Evolutionary conservation across 1,140 invertebrate genomes (phyloP), one percentile per base, ranked within the genome.

Genomic region (Trialeurodes vaporariorum): DNA sequence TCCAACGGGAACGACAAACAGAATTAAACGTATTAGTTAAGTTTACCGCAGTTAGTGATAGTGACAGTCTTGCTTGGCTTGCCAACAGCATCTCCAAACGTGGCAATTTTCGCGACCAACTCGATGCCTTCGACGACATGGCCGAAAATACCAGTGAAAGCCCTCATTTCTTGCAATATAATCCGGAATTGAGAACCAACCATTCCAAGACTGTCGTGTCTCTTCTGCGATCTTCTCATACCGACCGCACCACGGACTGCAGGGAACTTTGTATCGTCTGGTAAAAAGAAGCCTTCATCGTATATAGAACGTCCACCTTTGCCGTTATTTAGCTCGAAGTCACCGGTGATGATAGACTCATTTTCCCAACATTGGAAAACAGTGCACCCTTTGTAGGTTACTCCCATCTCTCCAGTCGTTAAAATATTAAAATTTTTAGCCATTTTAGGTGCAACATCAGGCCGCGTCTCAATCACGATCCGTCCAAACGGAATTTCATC

Each of bases 371-470:
- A 90, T 73, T 91, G 89, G 75, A 91, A 91, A 68, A 92, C 85
- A 64, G 83, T 80, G 76, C 89, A 92, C 17, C 89, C 88, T 69
- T 87, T 88, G 74, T 91, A 92, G 26, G 89, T 87, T 66, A 88
- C 83, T 13, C 90, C 90, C 24, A 85, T 82, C 72, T 92, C 90
- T 1, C 91, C 90, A 0, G 87, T 90, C 13, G 89, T 85, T 1
- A 96, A 79, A 0, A 87, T 82, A 68, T 86, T 83, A 77, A 96
- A 96, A 78, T 96, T 96, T 75, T 92, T 90, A 25, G 90, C 87
- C 84, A 96, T 96, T 74, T 88, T 92, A 2, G 94, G 94, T 1
- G 92, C 92, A 2, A 87, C 85, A 77, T 95, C 90, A 9, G 86
- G 86, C 70, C 90, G 84, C 11, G 94, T 86, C 80, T 96, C 90